Evolutionary conservation across 2,797 vertebrate species (phyloP).

Genomic region (Phataginus tricuspis): DNA sequence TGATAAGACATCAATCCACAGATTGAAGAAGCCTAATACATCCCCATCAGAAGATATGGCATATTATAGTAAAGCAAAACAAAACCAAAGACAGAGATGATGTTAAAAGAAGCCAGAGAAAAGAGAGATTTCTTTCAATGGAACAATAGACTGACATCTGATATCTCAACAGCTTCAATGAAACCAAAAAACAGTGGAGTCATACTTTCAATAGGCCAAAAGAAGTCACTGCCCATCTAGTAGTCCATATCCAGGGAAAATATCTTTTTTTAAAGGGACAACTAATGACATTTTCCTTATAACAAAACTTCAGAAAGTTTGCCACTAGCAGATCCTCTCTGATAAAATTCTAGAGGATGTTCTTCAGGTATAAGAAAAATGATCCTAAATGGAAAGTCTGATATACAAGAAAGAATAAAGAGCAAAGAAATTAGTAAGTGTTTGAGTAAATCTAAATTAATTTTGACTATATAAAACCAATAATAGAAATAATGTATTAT

Average conservation of each 20-base stretch:
- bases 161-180: background rate
- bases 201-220: background rate
- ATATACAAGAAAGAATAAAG: background rate
- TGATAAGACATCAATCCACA: background rate
- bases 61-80: background rate
- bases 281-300: background rate
- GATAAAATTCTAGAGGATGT: background rate
- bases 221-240: background rate
- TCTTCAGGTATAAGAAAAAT: background rate
- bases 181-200: background rate
- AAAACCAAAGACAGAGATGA: background rate
- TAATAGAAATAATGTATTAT: background rate
- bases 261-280: background rate
- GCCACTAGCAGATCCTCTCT: background rate
- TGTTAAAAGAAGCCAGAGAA: background rate
- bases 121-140: background rate
- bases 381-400: background rate
- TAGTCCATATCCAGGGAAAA: background rate
- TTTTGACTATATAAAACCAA: background rate
- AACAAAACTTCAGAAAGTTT: background rate
- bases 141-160: background rate
- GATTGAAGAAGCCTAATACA: background rate
- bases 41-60: background rate
- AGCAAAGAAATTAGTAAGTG: background rate
- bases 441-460: conserved; percentile 15